Evolutionary conservation across 2,888 invertebrate genomes (phyloP), one percentile per base, ranked within the genome.

Genomic region (Eupithecia inturbata): DNA sequence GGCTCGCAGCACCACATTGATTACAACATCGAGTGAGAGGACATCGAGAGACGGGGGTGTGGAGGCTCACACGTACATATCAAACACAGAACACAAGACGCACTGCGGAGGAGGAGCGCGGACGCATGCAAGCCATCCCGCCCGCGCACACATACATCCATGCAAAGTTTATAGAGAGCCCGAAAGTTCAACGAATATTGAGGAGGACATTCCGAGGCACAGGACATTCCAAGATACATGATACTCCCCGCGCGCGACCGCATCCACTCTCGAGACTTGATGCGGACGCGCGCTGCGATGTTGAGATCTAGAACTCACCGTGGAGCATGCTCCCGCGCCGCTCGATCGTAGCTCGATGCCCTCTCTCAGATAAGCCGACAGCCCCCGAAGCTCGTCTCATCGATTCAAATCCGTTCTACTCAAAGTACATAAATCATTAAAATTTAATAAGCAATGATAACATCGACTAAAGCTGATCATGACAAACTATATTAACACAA

Each of bases 151-250:
- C 87, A 86, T 87, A 90, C 89, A 90, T 92, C 90, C 93, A 92
- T 92, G 93, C 93, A 92, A 84, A 89, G 92, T 89, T 89, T 85
- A 92, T 89, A 90, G 85, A 87, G 91, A 91, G 91, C 91, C 89
- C 88, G 89, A 87, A 88, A 88, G 90, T 89, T 90, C 88, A 89
- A 92, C 90, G 86, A 87, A 88, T 91, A 88, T 91, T 91, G 92
- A 94, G 94, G 94, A 94, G 94, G 94, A 95, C 95, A 95, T 95
- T 95, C 95, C 95, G 95, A 95, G 95, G 95, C 95, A 95, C 95
- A 94, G 93, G 95, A 95, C 95, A 95, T 95, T 95, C 95, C 95
- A 95, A 95, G 95, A 95, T 95, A 95, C 95, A 95, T 94, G 95
- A 94, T 93, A 91, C 92, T 95, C 95, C 95, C 92, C 92, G 89